Evolutionary conservation across 1,140 invertebrate genomes (phyloP).

Genomic region (Danaus plexippus): DNA sequence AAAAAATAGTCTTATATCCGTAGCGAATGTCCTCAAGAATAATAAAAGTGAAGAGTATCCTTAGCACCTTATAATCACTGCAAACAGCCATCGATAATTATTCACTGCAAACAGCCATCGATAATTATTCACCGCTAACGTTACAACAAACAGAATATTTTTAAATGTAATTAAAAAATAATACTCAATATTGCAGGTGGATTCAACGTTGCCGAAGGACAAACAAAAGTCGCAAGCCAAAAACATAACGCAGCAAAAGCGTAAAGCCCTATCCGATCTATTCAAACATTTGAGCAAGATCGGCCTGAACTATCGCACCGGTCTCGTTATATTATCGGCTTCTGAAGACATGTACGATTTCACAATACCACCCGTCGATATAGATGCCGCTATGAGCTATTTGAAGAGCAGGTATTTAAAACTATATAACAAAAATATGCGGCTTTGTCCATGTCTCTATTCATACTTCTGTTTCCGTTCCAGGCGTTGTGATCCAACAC

Average conservation of each 20-base stretch:
- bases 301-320: slow-evolving; percentile 86
- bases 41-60: too few species aligned
- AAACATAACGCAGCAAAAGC: slow-evolving; percentile 86
- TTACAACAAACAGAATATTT: not conserved
- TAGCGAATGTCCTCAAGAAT: too few species aligned
- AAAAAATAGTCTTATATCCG: too few species aligned
- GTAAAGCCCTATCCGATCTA: slow-evolving; percentile 85
- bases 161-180: slow-evolving; percentile 2
- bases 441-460: not conserved
- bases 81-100: not conserved
- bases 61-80: too few species aligned
- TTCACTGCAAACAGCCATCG: not conserved
- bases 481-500: slow-evolving; percentile 71
- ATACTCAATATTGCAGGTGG: slow-evolving; percentile 63
- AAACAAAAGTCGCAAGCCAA: slow-evolving; percentile 88
- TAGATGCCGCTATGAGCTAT: slow-evolving; percentile 67
- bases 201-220: slow-evolving; percentile 75
- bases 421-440: not conserved
- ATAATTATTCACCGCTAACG: slow-evolving; percentile 1
- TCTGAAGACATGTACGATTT: slow-evolving; percentile 66
- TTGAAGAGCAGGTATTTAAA: slow-evolving; percentile 64
- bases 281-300: slow-evolving; percentile 82
- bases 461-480: slow-evolving; percentile 10
- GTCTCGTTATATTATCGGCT: slow-evolving; percentile 72
- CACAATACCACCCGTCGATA: slow-evolving; percentile 75